A percentile compares a stretch with the other conserved stretches of the same genome.
These are phyloP conservation scores for Idaea biselata DNA, from an alignment of 2,888 invertebrate species.

Conservation along the genomic window DNA sequence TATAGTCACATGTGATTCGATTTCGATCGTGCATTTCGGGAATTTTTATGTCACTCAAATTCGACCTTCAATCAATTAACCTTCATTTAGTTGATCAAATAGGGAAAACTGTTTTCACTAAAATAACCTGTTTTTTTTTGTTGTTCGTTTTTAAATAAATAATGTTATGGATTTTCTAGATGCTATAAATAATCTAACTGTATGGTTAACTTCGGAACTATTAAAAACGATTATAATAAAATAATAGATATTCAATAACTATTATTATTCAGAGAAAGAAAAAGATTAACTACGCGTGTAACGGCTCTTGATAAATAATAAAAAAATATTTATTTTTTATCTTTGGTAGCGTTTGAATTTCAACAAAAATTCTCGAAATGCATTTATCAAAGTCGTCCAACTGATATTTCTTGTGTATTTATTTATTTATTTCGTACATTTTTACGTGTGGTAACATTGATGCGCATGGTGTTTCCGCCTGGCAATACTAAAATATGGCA, in stretches of 20 bases:
- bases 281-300: too few species aligned
- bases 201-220: too few species aligned
- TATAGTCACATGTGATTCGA: background rate
- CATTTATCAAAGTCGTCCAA: background rate
- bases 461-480: conserved; percentile 70
- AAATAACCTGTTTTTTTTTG: too few species aligned
- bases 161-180: too few species aligned
- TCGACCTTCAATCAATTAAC: too few species aligned
- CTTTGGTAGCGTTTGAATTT: background rate
- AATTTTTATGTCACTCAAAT: background rate
- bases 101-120: too few species aligned
- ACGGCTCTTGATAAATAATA: background rate
- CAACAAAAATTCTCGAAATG: background rate
- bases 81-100: too few species aligned
- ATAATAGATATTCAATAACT: too few species aligned
- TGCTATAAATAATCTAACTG: too few species aligned
- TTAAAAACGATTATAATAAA: too few species aligned
- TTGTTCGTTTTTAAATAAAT: too few species aligned
- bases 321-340: background rate
- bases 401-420: conserved; percentile 43
- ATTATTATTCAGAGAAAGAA: too few species aligned
- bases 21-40: background rate
- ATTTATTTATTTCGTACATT: conserved; percentile 27
- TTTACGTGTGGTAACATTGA: conserved; percentile 72
- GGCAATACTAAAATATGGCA: conserved; percentile 76